A percentile compares a stretch with the other conserved stretches of the same genome.
phyloP scores from a whole-genome alignment of 2,113 vertebrate species.

The Pundamilia nyererei region DNA sequence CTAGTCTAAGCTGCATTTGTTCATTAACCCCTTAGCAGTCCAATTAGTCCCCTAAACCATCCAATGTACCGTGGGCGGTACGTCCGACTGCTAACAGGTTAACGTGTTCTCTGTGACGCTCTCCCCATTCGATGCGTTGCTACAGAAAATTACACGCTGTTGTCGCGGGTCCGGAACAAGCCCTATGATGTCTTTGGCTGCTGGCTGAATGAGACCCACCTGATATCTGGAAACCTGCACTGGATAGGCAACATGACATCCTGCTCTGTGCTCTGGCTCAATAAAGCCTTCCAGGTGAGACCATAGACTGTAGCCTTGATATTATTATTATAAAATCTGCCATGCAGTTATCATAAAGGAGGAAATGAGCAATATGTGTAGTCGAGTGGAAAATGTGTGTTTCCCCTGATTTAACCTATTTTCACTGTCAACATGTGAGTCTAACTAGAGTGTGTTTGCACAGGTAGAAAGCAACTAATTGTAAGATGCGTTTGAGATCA shows the following conservation, averaged over 20 bases:
- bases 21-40: no score
- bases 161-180: conserved; percentile 95
- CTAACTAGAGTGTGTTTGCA: background rate
- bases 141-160: conserved; percentile 84
- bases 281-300: conserved; percentile 94
- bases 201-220: conserved; percentile 93
- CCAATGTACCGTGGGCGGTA: no score
- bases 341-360: background rate
- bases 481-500: background rate
- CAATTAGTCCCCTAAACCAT: no score
- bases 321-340: background rate
- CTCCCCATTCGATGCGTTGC: background rate
- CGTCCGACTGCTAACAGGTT: no score
- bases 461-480: background rate
- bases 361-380: background rate
- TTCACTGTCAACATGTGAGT: background rate
- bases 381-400: background rate
- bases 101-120: background rate
- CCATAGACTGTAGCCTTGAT: background rate
- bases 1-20: background rate
- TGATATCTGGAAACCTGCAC: conserved; percentile 94
- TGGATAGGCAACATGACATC: conserved; percentile 94
- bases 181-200: conserved; percentile 96
- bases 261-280: conserved; percentile 95
- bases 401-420: background rate